Evolutionary conservation across 2,888 invertebrate genomes (phyloP).

Genomic region (Sminthurinus aureus): DNA sequence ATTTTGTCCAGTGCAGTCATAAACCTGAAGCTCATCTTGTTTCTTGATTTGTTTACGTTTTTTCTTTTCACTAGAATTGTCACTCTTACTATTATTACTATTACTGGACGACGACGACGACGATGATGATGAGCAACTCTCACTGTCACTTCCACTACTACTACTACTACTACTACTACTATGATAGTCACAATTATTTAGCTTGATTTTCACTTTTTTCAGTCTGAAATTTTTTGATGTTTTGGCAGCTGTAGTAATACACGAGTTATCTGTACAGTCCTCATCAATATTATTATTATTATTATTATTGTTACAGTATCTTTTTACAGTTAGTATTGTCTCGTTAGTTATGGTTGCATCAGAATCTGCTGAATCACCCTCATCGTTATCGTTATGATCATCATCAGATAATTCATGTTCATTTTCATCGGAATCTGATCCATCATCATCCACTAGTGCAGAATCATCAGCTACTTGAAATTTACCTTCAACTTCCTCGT

Average conservation of each 20-base stretch:
- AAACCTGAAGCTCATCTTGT: conserved; percentile 5
- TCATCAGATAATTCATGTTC: too few relatives aligned
- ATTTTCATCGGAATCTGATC: not conserved
- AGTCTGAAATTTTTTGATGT: not conserved
- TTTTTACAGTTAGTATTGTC: not conserved
- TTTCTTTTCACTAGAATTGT: not conserved
- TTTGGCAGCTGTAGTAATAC: not conserved
- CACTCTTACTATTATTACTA: not conserved
- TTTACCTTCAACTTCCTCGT: not conserved
- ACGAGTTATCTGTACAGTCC: not conserved
- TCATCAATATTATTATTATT: not conserved
- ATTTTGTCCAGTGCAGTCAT: not conserved
- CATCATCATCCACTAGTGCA: not conserved
- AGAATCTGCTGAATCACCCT: conserved; percentile 46
- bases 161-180: not conserved
- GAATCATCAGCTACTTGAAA: not conserved
- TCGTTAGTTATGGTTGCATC: conserved; percentile 57
- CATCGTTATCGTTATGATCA: not conserved
- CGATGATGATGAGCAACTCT: not conserved
- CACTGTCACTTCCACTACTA: not conserved
- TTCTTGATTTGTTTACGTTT: not conserved
- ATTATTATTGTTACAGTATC: not conserved
- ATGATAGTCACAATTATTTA: not conserved
- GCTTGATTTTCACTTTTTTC: not conserved
- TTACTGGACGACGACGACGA: too few relatives aligned